phyloP scores from a whole-genome alignment of 2,113 vertebrate species.

The Tetraodon nigroviridis region DNA sequence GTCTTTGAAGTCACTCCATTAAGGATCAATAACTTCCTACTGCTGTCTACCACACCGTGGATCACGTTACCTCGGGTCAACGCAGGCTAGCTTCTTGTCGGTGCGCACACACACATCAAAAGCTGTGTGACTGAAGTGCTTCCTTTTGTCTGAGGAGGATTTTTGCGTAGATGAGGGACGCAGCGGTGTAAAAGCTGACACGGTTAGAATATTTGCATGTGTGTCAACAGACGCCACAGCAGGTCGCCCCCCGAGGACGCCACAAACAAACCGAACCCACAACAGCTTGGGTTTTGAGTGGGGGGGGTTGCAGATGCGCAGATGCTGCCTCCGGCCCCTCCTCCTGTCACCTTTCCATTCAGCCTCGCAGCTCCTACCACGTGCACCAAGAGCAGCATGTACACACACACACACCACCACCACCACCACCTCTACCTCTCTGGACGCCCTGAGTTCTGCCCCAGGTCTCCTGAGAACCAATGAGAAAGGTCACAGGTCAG shows the following conservation, averaged over 20 bases:
- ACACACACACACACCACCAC: neutral
- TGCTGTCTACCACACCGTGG: constrained; percentile 8
- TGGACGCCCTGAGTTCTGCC: constrained; percentile 22
- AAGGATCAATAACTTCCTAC: constrained; percentile 31
- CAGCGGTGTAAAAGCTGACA: constrained; percentile 18
- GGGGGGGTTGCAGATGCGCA: constrained; percentile 35
- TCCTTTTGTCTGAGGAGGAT: too few relatives aligned
- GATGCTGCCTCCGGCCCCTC: constrained; percentile 45
- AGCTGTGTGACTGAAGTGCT: too few relatives aligned
- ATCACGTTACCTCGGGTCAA: constrained; percentile 44
- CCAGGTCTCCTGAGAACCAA: constrained; percentile 58
- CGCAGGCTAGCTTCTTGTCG: constrained; percentile 8
- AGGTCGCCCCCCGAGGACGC: constrained; percentile 46
- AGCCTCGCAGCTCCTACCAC: constrained; percentile 31
- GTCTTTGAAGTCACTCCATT: constrained; percentile 17
- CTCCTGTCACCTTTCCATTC: constrained; percentile 33
- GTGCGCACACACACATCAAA: neutral
- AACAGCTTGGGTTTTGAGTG: constrained; percentile 30
- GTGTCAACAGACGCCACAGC: constrained; percentile 15
- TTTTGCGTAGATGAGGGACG: neutral
- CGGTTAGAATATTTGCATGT: constrained; percentile 28
- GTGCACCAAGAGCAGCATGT: constrained; percentile 6
- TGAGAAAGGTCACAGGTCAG: constrained; percentile 37
- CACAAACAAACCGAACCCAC: constrained; percentile 21
- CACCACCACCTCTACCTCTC: constrained; percentile 10